A percentile compares a stretch with the other conserved stretches of the same genome.
Conservation (phyloP, 2,113 vertebrate genomes). For the Barbus barbus region DNA sequence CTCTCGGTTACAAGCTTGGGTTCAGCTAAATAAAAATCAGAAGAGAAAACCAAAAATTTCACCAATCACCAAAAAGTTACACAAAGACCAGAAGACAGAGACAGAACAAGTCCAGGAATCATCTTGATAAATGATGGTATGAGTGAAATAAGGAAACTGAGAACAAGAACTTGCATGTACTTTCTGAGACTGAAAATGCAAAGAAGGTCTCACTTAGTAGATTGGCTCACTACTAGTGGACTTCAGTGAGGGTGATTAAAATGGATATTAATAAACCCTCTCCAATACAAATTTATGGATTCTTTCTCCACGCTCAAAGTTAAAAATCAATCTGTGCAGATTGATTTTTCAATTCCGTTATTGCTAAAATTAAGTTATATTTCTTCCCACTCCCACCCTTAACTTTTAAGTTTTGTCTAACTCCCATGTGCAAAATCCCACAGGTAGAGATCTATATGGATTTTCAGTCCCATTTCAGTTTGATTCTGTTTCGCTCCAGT, state of each 20-base stretch:
- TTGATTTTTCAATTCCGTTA: background rate
- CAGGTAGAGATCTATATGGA: background rate
- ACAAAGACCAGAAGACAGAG: background rate
- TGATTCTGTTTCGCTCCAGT: background rate
- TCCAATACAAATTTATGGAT: background rate
- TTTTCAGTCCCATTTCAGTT: background rate
- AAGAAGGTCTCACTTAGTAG: background rate
- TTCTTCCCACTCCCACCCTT: no score
- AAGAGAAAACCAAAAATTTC: conserved; percentile 5
- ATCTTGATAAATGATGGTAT: background rate
- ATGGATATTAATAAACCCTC: background rate
- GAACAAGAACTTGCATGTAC: background rate
- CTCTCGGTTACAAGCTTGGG: conserved; percentile 71
- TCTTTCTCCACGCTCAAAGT: background rate
- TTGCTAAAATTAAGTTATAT: no score
- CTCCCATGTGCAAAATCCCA: background rate
- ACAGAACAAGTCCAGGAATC: background rate
- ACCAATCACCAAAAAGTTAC: background rate
- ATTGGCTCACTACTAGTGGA: background rate
- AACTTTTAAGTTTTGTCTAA: background rate
- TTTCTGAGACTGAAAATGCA: background rate
- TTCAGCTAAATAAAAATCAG: conserved; percentile 16
- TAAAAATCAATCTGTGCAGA: background rate
- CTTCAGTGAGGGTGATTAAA: background rate
- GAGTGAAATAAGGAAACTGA: background rate